Percentiles rank a stretch among this genome's conserved stretches.
phyloP scores from a whole-genome alignment of 2,113 vertebrate species.

The Ophiodon elongatus region DNA sequence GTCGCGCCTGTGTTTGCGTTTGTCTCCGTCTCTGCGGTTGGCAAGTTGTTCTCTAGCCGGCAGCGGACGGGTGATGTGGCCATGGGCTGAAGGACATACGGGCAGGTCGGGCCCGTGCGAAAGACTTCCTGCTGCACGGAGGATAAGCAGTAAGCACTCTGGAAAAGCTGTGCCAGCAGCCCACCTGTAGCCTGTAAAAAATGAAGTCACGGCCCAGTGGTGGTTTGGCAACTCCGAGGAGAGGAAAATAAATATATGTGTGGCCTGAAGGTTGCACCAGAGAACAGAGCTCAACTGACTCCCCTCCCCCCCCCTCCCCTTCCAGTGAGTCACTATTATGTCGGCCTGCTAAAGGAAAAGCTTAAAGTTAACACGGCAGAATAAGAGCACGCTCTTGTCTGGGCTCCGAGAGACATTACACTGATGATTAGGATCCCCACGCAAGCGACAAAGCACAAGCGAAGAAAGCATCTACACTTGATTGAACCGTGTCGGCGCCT shows the following conservation, averaged over 20 bases:
- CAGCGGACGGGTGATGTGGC: constrained; percentile 11
- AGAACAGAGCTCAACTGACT: constrained; percentile 27
- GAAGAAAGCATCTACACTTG: constrained; percentile 16
- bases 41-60: constrained; percentile 31
- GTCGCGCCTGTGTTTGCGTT: constrained; percentile 56
- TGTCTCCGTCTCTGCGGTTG: constrained; percentile 38
- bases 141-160: constrained; percentile 1
- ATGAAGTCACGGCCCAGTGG: constrained; percentile 23
- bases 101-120: neutral
- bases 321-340: constrained; percentile 33
- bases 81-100: constrained; percentile 1
- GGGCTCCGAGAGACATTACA: constrained; percentile 16
- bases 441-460: constrained; percentile 19
- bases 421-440: constrained; percentile 19
- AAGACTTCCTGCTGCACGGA: neutral
- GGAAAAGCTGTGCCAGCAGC: constrained; percentile 23
- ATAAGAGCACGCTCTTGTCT: constrained; percentile 5
- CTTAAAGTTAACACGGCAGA: constrained; percentile 36
- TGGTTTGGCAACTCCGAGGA: constrained; percentile 26
- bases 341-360: constrained; percentile 22
- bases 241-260: constrained; percentile 28
- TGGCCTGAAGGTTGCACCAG: constrained; percentile 25
- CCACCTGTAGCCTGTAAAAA: constrained; percentile 48
- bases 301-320: neutral
- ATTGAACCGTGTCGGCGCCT: constrained; percentile 20